These are phyloP conservation scores for Ceratothoa steindachneri DNA, from an alignment of 2,888 invertebrate species.

Conservation along the genomic window DNA sequence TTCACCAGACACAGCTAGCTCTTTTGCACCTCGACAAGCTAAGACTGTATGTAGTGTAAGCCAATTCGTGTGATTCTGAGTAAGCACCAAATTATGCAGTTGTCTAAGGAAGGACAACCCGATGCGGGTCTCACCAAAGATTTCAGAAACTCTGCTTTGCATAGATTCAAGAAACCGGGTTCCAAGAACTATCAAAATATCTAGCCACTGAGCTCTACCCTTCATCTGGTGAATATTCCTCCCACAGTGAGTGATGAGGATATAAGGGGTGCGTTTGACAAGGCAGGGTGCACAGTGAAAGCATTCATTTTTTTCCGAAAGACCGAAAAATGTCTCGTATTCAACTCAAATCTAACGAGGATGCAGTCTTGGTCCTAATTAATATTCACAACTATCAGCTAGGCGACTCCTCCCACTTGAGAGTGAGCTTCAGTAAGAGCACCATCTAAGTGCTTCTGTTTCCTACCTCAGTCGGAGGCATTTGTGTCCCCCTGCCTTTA, in stretches of 20 bases:
- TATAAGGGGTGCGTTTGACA: constrained; percentile 56
- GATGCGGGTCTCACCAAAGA: constrained; percentile 98
- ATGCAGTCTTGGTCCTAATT: constrained; percentile 92
- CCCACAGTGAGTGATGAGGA: constrained; percentile 57
- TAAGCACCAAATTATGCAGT: constrained; percentile 96
- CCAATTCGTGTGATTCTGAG: constrained; percentile 95
- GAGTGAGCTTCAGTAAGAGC: constrained; percentile 98
- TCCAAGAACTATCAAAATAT: constrained; percentile 99
- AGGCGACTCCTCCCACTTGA: constrained; percentile 95
- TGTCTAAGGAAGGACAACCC: constrained; percentile 97
- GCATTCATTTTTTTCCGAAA: constrained; percentile 66
- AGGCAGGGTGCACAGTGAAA: constrained; percentile 55
- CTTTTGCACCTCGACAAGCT: constrained; percentile 88
- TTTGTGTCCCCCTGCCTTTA: background rate
- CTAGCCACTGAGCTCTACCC: constrained; percentile 95
- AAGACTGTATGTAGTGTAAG: constrained; percentile 93
- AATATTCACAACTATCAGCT: constrained; percentile 99
- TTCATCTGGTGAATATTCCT: constrained; percentile 99
- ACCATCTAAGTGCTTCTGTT: constrained; percentile 66
- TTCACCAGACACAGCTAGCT: constrained; percentile 91
- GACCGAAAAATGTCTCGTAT: constrained; percentile 99
- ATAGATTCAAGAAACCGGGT: constrained; percentile 99
- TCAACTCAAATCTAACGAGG: constrained; percentile 90
- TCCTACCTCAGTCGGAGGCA: background rate
- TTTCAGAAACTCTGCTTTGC: constrained; percentile 92